phyloP scores from a whole-genome alignment of 2,113 vertebrate genomes.

The Podarcis cretensis region DNA sequence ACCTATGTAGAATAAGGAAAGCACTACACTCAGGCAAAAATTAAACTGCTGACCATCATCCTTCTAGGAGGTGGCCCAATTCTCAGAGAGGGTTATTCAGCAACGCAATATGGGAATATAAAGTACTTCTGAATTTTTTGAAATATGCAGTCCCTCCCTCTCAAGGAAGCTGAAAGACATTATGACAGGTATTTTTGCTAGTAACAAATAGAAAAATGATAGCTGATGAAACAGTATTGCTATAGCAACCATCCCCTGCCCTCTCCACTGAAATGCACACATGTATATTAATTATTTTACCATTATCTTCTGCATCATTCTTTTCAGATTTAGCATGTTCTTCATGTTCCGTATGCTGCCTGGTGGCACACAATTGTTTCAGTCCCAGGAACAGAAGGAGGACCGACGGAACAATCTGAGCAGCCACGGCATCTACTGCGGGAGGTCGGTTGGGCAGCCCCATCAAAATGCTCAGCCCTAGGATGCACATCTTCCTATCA shows the following conservation, averaged over 20 bases:
- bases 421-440: constrained; percentile 84
- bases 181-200: background rate
- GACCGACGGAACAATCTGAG: constrained; percentile 92
- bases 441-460: constrained; percentile 89
- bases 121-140: background rate
- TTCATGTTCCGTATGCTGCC: constrained; percentile 83
- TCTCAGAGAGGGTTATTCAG: background rate
- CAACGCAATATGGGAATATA: background rate
- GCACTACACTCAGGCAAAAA: background rate
- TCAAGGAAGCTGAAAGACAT: background rate
- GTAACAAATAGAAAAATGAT: background rate
- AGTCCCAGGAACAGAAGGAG: constrained; percentile 96
- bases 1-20: background rate
- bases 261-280: background rate
- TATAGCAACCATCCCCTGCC: background rate
- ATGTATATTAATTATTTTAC: constrained; percentile 66
- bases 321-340: constrained; percentile 76
- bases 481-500: constrained; percentile 97
- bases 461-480: constrained; percentile 93
- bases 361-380: constrained; percentile 90
- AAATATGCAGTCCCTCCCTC: background rate
- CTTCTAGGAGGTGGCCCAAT: no score
- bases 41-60: background rate
- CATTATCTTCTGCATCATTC: constrained; percentile 88
- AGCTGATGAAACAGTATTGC: background rate